These are phyloP conservation scores for Ectemnius cavifrons DNA, from an alignment of 2,888 invertebrate genomes.

Conservation along the genomic window DNA sequence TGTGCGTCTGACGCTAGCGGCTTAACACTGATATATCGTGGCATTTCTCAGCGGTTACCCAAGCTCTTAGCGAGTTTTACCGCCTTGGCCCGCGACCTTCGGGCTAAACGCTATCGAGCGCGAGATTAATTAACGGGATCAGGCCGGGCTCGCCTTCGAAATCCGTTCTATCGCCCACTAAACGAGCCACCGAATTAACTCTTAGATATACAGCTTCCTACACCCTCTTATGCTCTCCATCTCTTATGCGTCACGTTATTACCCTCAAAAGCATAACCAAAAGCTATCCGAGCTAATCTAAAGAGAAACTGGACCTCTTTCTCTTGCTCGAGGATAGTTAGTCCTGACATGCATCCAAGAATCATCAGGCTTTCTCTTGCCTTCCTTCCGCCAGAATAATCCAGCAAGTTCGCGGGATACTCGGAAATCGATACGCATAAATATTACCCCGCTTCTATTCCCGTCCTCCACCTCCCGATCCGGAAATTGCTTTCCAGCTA, in stretches of 20 bases:
- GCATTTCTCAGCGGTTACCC: constrained; percentile 64
- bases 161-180: constrained; percentile 7
- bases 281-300: too few relatives aligned
- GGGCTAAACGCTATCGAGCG: constrained; percentile 35
- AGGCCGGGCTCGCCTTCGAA: constrained; percentile 6
- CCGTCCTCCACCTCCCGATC: too few relatives aligned
- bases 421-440: too few relatives aligned
- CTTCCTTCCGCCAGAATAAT: too few relatives aligned
- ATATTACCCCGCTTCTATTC: too few relatives aligned
- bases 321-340: too few relatives aligned
- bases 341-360: too few relatives aligned
- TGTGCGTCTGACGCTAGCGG: constrained; percentile 61
- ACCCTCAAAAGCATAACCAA: too few relatives aligned
- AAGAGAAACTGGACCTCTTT: too few relatives aligned
- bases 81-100: constrained; percentile 23
- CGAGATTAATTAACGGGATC: constrained; percentile 45
- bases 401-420: too few relatives aligned
- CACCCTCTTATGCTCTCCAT: neutral
- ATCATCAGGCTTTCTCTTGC: too few relatives aligned
- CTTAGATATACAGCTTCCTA: neutral
- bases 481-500: too few relatives aligned
- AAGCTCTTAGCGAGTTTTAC: constrained; percentile 53
- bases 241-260: neutral
- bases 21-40: constrained; percentile 68
- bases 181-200: constrained; percentile 20